Base-by-base conservation (phyloP, 2,888 invertebrate species). In the Trachelus iudaicus region DNA sequence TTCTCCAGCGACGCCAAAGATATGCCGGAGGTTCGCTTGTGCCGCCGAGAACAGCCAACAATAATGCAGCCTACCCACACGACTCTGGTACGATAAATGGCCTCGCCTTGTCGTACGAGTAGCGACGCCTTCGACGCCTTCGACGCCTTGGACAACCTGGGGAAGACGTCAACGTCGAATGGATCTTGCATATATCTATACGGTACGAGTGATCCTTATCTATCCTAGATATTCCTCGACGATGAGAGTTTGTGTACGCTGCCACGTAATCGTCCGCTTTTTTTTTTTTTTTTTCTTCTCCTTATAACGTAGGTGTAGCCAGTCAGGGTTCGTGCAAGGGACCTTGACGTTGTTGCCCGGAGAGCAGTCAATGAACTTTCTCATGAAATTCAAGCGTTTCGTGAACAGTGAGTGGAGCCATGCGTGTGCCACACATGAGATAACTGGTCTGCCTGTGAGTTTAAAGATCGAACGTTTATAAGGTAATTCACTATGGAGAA, bases 1-100 rank as follows among this genome's bases (percentile, higher is more conserved):
- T 86, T 86, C 86, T 86, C 86, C 85, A 79, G 78, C 81, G 81
- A 84, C 85, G 84, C 84, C 85, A 83, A 86, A 86, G 86, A 85
- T 83, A 86, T 83, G 56, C 56, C 56, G 71, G 71, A 71, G 31
- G 30, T 71, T 30, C 33, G 33, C 23, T 15, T 11, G 33, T n/a
- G 71, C 15, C 31, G 71, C 33, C n/a, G 31, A 31, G 31, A 33
- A 33, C 15, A 9, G 71, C 33, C n/a, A 71, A 71, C 71, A 33
- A 33, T 33, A 33, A 31, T 31, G 13, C 31, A 71, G 71, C 71
- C 71, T 31, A 71, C 71, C 71, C 71, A 71, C 71, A 71, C 71
- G 31, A 71, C 33, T 33, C 31, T 1, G 1, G 31, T 33, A 33
- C 71, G 71, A 71, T 71, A 71, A 71, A 33, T 23, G 31, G 71